Evolutionary conservation across 2,113 vertebrate species (phyloP).

Genomic region (Ochotona curzoniae): DNA sequence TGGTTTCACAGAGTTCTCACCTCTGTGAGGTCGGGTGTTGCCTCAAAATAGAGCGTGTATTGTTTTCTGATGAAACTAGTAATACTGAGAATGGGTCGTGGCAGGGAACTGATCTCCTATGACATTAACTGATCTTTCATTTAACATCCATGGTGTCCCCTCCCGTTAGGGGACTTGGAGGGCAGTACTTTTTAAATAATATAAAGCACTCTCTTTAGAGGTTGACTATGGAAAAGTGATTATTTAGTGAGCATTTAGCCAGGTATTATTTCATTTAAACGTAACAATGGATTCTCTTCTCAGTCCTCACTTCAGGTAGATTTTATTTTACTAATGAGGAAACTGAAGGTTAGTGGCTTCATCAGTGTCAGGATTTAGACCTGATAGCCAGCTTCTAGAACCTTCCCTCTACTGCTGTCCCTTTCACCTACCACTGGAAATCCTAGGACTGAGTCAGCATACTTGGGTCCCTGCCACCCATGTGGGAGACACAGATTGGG

Average conservation of each 20-base stretch:
- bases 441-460: not conserved
- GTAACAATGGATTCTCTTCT: not conserved
- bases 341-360: not conserved
- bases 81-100: not conserved
- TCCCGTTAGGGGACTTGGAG: not conserved
- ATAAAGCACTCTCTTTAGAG: conserved; percentile 12
- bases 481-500: too few relatives aligned
- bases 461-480: too few relatives aligned
- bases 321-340: not conserved
- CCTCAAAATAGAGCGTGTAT: not conserved
- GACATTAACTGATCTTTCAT: not conserved
- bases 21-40: not conserved
- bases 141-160: not conserved
- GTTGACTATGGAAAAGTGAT: not conserved
- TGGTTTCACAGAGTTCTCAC: not conserved
- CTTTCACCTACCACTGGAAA: not conserved
- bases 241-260: not conserved
- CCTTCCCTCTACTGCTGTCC: not conserved
- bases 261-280: not conserved
- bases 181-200: not conserved
- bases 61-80: conserved; percentile 12
- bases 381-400: not conserved
- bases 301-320: not conserved
- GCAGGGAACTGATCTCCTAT: not conserved
- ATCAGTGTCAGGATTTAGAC: not conserved